phyloP scores from a whole-genome alignment of 2,888 invertebrate genomes.

The Branchellion lobata region DNA sequence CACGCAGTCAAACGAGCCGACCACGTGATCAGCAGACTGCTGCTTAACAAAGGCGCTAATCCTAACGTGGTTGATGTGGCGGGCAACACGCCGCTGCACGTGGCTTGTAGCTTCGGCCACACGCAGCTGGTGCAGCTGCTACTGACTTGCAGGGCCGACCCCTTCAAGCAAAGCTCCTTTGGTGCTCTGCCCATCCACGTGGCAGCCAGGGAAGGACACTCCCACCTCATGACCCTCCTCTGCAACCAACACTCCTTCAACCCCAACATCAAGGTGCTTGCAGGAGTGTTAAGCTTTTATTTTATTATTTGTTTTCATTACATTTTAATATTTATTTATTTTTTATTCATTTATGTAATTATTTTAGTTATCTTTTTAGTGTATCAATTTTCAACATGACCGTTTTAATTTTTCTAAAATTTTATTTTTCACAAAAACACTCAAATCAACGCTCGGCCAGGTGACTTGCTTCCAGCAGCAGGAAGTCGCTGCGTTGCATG shows the following conservation, averaged over 20 bases:
- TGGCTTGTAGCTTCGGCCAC: constrained; percentile 53
- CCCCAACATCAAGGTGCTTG: constrained; percentile 44
- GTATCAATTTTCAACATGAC: too few species aligned
- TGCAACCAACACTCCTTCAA: constrained; percentile 39
- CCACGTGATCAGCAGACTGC: constrained; percentile 52
- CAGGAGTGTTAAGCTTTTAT: too few species aligned
- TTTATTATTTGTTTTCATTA: too few species aligned
- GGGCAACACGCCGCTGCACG: constrained; percentile 52
- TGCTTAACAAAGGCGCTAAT: constrained; percentile 50
- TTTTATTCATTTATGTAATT: too few species aligned
- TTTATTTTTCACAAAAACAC: too few species aligned
- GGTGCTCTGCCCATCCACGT: constrained; percentile 53
- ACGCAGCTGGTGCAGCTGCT: constrained; percentile 52
- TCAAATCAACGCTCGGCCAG: too few species aligned
- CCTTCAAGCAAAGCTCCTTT: constrained; percentile 51
- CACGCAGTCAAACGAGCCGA: constrained; percentile 52
- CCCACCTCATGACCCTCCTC: constrained; percentile 49
- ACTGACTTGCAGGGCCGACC: constrained; percentile 48
- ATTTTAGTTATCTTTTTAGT: too few species aligned
- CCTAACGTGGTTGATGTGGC: constrained; percentile 47
- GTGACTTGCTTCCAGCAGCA: constrained; percentile 52
- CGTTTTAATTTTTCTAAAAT: too few species aligned
- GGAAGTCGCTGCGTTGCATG: constrained; percentile 52
- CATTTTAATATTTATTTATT: too few species aligned
- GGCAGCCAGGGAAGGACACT: constrained; percentile 53